Conservation (phyloP, 1,140 invertebrate species). For the Heliothis subflexa region DNA sequence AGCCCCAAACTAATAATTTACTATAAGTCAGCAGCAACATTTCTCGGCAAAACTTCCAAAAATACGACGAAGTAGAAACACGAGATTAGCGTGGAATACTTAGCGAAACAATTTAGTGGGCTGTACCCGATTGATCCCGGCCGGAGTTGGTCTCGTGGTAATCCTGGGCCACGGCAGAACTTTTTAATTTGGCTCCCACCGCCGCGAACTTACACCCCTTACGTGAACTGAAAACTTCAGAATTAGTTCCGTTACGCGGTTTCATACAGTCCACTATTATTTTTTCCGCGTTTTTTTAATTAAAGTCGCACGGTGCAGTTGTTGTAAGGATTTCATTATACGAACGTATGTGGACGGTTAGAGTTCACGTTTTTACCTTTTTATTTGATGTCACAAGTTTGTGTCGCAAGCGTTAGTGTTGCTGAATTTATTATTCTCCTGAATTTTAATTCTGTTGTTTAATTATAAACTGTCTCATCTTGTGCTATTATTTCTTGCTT, state of each 20-base stretch:
- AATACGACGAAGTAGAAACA: constrained; percentile 12
- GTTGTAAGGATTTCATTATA: constrained; percentile 33
- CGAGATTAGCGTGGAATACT: constrained; percentile 20
- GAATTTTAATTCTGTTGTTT: constrained; percentile 23
- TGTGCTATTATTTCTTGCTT: neutral
- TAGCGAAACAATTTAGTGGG: constrained; percentile 9
- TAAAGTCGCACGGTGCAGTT: constrained; percentile 24
- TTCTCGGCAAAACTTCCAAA: constrained; percentile 19
- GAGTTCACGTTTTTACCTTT: neutral
- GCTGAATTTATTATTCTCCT: constrained; percentile 30
- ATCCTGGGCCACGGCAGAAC: neutral
- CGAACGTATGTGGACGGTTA: constrained; percentile 12
- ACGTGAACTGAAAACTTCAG: constrained; percentile 24
- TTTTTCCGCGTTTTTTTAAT: constrained; percentile 30
- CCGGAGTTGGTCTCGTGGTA: neutral
- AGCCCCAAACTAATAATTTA: constrained; percentile 17
- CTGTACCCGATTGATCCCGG: constrained; percentile 29
- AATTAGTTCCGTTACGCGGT: constrained; percentile 31
- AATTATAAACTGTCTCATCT: constrained; percentile 5
- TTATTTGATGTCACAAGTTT: constrained; percentile 31
- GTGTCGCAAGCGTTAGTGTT: constrained; percentile 11
- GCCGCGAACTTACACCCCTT: constrained; percentile 10
- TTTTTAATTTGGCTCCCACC: constrained; percentile 27
- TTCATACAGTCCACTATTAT: constrained; percentile 3
- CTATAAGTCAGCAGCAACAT: constrained; percentile 15